These are phyloP conservation scores for Eilema griseolum DNA, from an alignment of 2,888 invertebrate species.

Conservation along the genomic window DNA sequence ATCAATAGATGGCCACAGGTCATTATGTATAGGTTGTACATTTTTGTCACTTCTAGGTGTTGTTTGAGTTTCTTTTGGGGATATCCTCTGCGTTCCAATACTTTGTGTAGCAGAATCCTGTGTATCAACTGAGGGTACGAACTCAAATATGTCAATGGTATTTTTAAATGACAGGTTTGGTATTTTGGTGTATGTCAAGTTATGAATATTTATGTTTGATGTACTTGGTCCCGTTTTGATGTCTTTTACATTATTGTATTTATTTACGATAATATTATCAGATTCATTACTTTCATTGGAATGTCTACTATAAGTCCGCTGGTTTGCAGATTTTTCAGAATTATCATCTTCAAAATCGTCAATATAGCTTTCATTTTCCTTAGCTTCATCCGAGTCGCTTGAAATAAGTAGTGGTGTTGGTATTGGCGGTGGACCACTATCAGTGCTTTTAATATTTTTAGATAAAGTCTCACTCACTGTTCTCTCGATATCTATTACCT, in stretches of 20 bases:
- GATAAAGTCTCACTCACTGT: conserved; percentile 71
- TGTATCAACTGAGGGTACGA: conserved; percentile 74
- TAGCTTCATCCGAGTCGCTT: conserved; percentile 48
- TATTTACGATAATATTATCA: conserved; percentile 25
- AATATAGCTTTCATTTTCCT: conserved; percentile 71
- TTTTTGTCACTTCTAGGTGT: conserved; percentile 70
- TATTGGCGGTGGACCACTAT: conserved; percentile 38
- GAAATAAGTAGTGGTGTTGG: conserved; percentile 41
- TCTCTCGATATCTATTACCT: conserved; percentile 77
- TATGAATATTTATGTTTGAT: conserved; percentile 46
- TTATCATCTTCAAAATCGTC: conserved; percentile 82
- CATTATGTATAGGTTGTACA: conserved; percentile 76
- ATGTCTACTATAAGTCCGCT: conserved; percentile 32
- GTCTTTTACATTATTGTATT: conserved; percentile 23
- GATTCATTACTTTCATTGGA: conserved; percentile 34
- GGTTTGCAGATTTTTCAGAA: conserved; percentile 44
- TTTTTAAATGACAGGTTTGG: conserved; percentile 76
- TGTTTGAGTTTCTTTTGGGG: conserved; percentile 81
- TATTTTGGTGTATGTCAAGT: conserved; percentile 65
- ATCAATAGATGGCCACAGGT: conserved; percentile 74
- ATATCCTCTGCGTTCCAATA: conserved; percentile 63
- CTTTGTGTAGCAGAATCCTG: conserved; percentile 82
- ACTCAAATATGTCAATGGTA: conserved; percentile 79
- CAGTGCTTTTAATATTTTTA: conserved; percentile 53
- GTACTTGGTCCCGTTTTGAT: conserved; percentile 35